Evolutionary conservation across 2,888 invertebrate species (phyloP), one percentile per base, ranked within the genome.

Genomic region (Linyphia triangularis): DNA sequence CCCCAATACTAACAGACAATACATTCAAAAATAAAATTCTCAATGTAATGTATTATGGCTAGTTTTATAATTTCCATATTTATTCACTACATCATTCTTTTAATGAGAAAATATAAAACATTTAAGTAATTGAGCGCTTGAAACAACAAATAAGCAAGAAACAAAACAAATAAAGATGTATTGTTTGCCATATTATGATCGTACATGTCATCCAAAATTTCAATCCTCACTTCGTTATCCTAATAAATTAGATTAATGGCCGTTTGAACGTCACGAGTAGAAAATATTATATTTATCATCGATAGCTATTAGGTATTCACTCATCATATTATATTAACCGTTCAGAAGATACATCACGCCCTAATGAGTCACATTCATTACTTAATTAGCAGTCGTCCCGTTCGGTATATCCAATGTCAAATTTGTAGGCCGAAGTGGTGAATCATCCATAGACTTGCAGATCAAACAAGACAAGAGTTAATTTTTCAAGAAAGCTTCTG

Each of bases 401-500:
- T n/a, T n/a, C 7, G 40, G 40, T 40, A 57, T 73, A 51, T 59
- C 33, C 10, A 13, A n/a, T 28, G 28, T 59, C 30, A 19, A 73
- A 10, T 24, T 57, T 28, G 26, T 10, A 72, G 51, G 51, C 51
- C 51, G 19, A 28, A 72, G 57, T 19, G 30, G 57, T 59, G 37
- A 77, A 78, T 67, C 79, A 59, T 40, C 67, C 24, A 43, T 37
- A 24, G 26, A 4, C 51, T 43, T 26, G 65, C 28, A 26, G 69
- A 26, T 16, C 33, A 69, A 81, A 69, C 51, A 81, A 51, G 4
- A 33, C 33, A 77, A 63, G 63, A 16, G 24, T 79, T 79, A 65
- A 63, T 67, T 51, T 67, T 51, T 84, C 75, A 67, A 26, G 69
- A 85, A 69, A 85, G 57, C 26, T 75, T 22, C 24, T n/a, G 16